Evolutionary conservation across 2,113 vertebrate species (phyloP).

Genomic region (Antidorcas marsupialis): DNA sequence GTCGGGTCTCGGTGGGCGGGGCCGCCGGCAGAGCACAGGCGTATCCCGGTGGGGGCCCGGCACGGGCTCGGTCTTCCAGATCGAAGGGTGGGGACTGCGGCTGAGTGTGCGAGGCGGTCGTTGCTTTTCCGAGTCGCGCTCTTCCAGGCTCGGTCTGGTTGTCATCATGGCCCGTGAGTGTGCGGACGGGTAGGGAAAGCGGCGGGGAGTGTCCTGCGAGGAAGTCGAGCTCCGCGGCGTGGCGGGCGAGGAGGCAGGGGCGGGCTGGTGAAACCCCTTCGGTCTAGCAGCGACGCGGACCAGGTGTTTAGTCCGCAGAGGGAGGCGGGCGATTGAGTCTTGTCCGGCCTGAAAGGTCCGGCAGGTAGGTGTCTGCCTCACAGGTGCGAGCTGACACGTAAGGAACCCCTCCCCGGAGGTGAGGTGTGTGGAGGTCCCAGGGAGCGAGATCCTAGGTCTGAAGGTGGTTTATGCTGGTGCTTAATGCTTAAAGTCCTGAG

Average conservation of each 20-base stretch:
- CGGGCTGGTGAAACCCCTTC: not conserved
- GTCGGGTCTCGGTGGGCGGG: not conserved
- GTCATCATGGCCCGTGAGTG: conserved; percentile 76
- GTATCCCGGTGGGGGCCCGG: rapidly evolving
- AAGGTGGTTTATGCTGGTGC: not conserved
- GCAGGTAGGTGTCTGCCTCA: not conserved
- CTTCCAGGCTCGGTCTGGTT: not conserved
- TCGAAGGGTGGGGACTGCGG: rapidly evolving
- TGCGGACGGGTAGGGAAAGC: not conserved
- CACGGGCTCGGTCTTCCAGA: rapidly evolving
- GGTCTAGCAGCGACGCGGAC: rapidly evolving
- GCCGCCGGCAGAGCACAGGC: not conserved
- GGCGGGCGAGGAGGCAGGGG: not conserved
- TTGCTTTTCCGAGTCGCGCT: not conserved
- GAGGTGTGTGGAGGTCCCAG: not conserved
- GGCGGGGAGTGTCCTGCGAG: not conserved
- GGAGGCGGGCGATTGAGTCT: not conserved
- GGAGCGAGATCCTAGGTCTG: too few relatives aligned
- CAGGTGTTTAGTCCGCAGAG: rapidly evolving
- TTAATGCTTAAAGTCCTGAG: not conserved
- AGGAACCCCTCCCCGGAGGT: not conserved
- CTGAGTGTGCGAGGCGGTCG: not conserved
- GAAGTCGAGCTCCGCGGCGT: not conserved
- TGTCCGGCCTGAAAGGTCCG: not conserved
- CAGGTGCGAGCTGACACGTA: not conserved